Percentiles rank a stretch among this genome's conserved stretches.
Conservation (phyloP, 2,797 vertebrate genomes). For the Phoebastria nigripes region DNA sequence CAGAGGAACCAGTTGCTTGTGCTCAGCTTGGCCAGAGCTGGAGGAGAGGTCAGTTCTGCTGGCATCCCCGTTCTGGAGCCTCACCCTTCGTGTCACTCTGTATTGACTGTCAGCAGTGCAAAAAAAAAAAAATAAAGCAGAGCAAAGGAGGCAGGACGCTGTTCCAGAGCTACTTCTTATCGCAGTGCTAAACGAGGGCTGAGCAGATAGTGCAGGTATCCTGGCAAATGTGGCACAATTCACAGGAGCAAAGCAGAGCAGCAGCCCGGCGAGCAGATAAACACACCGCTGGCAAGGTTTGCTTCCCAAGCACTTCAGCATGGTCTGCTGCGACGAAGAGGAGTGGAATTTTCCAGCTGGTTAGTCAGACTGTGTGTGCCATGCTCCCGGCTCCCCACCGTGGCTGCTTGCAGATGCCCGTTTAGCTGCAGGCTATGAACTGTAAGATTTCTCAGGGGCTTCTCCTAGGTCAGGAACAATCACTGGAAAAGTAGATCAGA, state of each 20-base stretch:
- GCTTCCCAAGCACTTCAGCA: background rate
- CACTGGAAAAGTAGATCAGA: slow-evolving; percentile 63
- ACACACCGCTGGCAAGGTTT: background rate
- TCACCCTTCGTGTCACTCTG: background rate
- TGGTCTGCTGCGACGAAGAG: background rate
- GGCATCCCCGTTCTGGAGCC: background rate
- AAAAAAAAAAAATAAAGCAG: background rate
- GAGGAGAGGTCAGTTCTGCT: background rate
- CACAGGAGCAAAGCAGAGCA: background rate
- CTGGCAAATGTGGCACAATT: background rate
- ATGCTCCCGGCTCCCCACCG: background rate
- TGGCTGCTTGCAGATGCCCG: background rate
- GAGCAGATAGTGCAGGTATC: background rate
- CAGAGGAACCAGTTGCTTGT: background rate
- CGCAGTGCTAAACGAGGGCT: background rate
- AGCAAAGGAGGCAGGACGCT: background rate
- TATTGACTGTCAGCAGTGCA: background rate
- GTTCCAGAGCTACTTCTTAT: background rate
- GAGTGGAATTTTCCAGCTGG: slow-evolving; percentile 57
- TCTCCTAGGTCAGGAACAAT: slow-evolving; percentile 65
- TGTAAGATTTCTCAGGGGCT: slow-evolving; percentile 60
- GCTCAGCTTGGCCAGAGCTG: background rate
- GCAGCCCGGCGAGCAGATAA: background rate
- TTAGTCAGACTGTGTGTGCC: background rate
- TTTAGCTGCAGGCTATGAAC: slow-evolving; percentile 47